Conservation (phyloP, 2,113 vertebrate genomes). For the Odobenus rosmarus region DNA sequence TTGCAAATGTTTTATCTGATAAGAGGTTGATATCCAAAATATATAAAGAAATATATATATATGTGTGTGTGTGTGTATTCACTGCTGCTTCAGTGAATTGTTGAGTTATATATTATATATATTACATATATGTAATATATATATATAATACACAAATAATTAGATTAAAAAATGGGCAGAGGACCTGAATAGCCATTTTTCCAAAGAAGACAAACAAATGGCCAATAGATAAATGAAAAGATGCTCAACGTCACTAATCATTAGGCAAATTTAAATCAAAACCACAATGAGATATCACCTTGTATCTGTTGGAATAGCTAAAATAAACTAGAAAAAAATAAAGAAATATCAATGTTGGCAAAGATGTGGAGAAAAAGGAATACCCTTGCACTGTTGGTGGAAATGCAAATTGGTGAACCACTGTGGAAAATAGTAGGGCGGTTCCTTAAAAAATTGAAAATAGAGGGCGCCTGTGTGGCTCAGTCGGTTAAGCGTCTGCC, state of each 20-base stretch:
- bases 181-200: background rate
- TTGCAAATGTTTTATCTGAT: background rate
- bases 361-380: background rate
- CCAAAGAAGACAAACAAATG: background rate
- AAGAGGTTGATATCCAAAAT: background rate
- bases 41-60: too few species aligned
- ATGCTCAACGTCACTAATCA: background rate
- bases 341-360: background rate
- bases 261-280: background rate
- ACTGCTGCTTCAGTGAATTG: too few species aligned
- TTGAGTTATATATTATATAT: too few species aligned
- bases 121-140: too few species aligned
- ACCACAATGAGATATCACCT: background rate
- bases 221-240: background rate
- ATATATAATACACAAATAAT: background rate
- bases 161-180: background rate
- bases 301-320: background rate
- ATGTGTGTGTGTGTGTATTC: too few species aligned
- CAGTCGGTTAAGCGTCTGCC: too few species aligned
- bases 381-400: background rate
- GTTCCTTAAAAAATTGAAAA: background rate
- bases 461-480: too few species aligned
- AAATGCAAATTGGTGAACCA: background rate
- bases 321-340: background rate
- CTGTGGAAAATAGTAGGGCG: background rate